Base-by-base conservation (phyloP, 2,888 invertebrate species). In the Embidobia sp. region DNA sequence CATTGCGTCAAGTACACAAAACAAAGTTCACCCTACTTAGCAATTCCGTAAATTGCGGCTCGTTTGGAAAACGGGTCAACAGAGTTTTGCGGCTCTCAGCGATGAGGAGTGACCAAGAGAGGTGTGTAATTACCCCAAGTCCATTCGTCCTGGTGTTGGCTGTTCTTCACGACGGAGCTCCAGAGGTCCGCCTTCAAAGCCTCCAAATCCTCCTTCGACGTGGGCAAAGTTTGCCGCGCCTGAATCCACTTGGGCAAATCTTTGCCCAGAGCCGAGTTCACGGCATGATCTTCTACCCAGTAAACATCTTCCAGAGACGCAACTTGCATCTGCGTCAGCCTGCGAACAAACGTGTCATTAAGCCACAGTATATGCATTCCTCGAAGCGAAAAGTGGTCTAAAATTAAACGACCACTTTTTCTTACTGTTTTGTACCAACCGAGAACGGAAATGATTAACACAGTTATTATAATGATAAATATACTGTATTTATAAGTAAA, bases 141-240 rank as follows among this genome's bases (percentile, higher is more conserved):
- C 96, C 96, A 96, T 49, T 96, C 96, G 91, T 96, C 96, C 87
- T 95, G 95, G 85, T 96, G 96, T 86, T 94, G 94, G 88, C 95
- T 95, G 83, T 93, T 94, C 90, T 95, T 96, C 53, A 95, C 96
- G 51, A 95, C 96, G 49, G 94, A 94, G 77, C 94, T 95, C 96
- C 95, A 96, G 16, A 97, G 92, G 85, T 95, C 95, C 1, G 94
- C 93, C 88, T 96, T 97, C 33, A 96, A 90, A 29, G 93, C 92
- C 83, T 95, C 94, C 84, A 97, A 91, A 84, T 94, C 93, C 79
- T 94, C 93, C 90, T 95, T 95, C 81, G 95, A 95, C 13, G 94
- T 95, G 77, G 96, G 96, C 82, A 96, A 91, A 67, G 94, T 93
- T 90, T 95, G 95, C 2, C 96, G 92, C 27, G 95, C 96, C 72